phyloP scores from a whole-genome alignment of 2,888 invertebrate species.

The Tiliacea aurago region DNA sequence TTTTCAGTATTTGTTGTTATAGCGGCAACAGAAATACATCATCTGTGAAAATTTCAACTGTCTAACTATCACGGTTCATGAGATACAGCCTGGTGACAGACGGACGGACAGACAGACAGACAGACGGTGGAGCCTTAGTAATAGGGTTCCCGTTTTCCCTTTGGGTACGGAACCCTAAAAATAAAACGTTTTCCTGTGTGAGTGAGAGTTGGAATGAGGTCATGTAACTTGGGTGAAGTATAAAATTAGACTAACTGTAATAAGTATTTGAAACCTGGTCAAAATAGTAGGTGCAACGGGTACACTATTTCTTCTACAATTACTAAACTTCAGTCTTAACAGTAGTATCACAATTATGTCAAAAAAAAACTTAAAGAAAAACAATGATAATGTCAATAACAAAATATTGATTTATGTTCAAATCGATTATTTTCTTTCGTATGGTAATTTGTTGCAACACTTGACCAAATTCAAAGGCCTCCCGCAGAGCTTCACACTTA shows the following conservation, averaged over 20 bases:
- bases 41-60: too few species aligned
- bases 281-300: background rate
- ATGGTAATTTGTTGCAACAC: background rate
- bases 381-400: background rate
- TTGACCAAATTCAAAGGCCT: background rate
- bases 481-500: slow-evolving; percentile 9
- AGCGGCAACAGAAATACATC: too few species aligned
- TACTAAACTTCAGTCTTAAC: background rate
- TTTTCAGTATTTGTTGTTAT: too few species aligned
- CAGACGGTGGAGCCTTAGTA: too few species aligned
- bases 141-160: too few species aligned
- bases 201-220: background rate
- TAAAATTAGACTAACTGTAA: background rate
- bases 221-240: background rate
- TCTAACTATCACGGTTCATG: too few species aligned
- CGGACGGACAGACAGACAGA: too few species aligned
- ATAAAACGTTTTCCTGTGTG: too few species aligned
- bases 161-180: too few species aligned
- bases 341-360: background rate
- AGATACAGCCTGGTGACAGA: too few species aligned
- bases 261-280: background rate
- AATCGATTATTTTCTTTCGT: background rate
- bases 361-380: background rate
- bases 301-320: background rate
- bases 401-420: background rate